A percentile compares a stretch with the other conserved stretches of the same genome.
These are phyloP conservation scores for Dicentrarchus labrax DNA, from an alignment of 2,113 vertebrate species.

Conservation along the genomic window DNA sequence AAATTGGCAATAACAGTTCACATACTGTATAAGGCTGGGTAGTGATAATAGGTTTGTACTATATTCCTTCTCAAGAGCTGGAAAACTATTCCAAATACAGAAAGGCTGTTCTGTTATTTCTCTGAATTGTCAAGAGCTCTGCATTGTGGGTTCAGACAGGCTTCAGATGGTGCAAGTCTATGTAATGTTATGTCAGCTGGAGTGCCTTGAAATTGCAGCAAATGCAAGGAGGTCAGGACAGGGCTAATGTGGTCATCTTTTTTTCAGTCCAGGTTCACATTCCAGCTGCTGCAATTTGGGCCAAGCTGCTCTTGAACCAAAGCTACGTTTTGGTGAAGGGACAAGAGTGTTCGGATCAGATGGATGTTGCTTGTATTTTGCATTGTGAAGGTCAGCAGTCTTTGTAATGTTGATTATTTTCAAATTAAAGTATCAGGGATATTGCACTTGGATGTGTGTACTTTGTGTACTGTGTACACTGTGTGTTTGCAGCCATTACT, in stretches of 20 bases:
- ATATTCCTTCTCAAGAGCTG: neutral
- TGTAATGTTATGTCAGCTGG: constrained; percentile 58
- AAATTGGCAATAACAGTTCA: neutral
- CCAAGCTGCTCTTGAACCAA: neutral
- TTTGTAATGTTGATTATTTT: neutral
- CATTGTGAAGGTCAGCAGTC: neutral
- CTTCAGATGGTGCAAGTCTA: constrained; percentile 67
- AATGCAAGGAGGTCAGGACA: constrained; percentile 51
- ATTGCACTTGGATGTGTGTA: neutral
- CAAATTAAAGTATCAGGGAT: neutral
- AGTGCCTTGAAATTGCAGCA: constrained; percentile 61
- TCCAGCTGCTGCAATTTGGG: constrained; percentile 21
- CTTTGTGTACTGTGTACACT: neutral
- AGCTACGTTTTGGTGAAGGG: neutral
- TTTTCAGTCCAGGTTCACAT: constrained; percentile 22
- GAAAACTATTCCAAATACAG: neutral
- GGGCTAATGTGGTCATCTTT: constrained; percentile 50
- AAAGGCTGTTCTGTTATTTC: constrained; percentile 15
- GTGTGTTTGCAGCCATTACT: constrained; percentile 7
- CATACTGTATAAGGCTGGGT: neutral
- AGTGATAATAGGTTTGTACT: neutral
- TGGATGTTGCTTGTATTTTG: neutral
- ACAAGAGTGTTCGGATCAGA: neutral
- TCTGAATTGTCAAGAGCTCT: constrained; percentile 29
- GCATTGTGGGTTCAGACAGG: constrained; percentile 44